These are phyloP conservation scores for Allobates femoralis DNA, from an alignment of 2,797 vertebrate species.

Conservation along the genomic window DNA sequence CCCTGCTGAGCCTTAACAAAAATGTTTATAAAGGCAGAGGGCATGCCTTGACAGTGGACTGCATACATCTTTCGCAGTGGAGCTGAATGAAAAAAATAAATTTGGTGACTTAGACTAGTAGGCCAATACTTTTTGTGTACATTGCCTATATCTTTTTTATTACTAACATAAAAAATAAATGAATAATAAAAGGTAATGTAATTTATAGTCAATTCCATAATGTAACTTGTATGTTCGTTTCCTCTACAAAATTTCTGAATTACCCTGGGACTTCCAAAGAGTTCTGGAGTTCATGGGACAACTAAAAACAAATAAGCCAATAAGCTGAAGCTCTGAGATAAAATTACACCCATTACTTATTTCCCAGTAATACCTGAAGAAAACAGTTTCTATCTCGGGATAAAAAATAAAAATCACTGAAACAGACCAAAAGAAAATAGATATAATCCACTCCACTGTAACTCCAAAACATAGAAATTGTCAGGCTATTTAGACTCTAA, in stretches of 20 bases:
- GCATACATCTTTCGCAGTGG: too few species aligned
- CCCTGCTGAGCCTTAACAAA: too few species aligned
- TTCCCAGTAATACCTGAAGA: background rate
- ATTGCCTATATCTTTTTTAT: too few species aligned
- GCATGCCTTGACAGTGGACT: too few species aligned
- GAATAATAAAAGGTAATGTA: background rate
- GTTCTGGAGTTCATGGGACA: background rate
- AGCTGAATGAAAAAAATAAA: too few species aligned
- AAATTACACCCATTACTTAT: conserved; percentile 10
- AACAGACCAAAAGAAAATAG: background rate
- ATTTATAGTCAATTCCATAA: background rate
- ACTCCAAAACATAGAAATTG: background rate
- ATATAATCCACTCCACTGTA: background rate
- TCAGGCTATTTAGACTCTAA: background rate
- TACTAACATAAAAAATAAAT: background rate
- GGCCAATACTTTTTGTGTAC: too few species aligned
- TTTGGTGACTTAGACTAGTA: too few species aligned
- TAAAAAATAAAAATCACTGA: background rate
- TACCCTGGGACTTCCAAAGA: background rate
- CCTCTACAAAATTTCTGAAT: background rate
- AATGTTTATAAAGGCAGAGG: too few species aligned
- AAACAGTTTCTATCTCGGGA: background rate
- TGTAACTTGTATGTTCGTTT: background rate
- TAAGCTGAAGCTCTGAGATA: background rate
- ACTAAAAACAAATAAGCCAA: background rate